Evolutionary conservation across 1,140 invertebrate genomes (phyloP), one percentile per base, ranked within the genome.

Genomic region (Leptinotarsa texana): DNA sequence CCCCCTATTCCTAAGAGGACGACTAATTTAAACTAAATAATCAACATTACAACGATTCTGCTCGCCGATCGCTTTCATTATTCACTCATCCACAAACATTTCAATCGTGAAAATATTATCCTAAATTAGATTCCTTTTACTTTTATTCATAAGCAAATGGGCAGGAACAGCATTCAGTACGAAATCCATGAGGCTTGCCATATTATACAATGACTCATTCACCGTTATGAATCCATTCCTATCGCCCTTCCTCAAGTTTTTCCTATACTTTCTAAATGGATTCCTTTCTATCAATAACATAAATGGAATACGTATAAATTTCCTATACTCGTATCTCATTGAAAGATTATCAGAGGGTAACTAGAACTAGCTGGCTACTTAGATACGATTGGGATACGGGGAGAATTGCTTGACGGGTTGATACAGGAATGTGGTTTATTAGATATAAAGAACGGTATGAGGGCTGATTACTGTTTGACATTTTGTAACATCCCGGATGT

Each of bases 211-310:
- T 57, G 51, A 57, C 51, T 57, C 51, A 57, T 57, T 57, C 51
- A 57, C n/a, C n/a, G 51, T 57, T 57, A 57, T 57, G 51, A 57
- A 57, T 57, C 51, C n/a, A 57, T 57, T 17, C n/a, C 51, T 57
- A 57, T 57, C 51, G 51, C 51, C 51, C 51, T 57, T 57, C 51
- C 51, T 57, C 15, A 57, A 57, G 1, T 57, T 57, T 57, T 57
- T 57, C 49, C 51, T 57, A 57, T 57, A 57, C 51, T 57, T 57
- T 57, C 51, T 57, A 57, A 57, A 57, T 57, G 51, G 51, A 57
- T 57, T 57, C 51, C 51, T 57, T 57, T n/a, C 51, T 57, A 57
- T 57, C 51, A 57, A 57, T 57, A 57, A 57, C 51, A 57, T 57
- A 57, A 57, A 57, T 57, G 51, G 51, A 57, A 57, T 17, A 57